Percentiles rank a stretch among this genome's conserved stretches.
Conservation (phyloP, 2,888 invertebrate genomes). For the Dinocampus coccinellae region DNA sequence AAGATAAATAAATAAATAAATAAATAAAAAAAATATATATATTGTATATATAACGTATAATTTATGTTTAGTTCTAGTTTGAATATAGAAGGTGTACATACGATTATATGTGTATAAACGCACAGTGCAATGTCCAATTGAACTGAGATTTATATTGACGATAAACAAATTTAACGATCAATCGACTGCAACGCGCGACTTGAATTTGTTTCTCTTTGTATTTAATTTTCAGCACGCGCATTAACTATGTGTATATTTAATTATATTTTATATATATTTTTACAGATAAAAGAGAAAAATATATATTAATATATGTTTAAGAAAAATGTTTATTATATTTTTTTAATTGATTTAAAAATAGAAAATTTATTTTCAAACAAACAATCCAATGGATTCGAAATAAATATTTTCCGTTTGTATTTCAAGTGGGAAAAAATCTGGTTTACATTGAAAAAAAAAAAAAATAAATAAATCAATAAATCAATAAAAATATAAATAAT, state of each 20-base stretch:
- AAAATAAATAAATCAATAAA: no score
- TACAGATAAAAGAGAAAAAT: not conserved
- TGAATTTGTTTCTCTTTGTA: conserved; percentile 3
- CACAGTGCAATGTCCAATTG: conserved; percentile 4
- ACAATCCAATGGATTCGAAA: not conserved
- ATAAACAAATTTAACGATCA: conserved; percentile 16
- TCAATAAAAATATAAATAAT: no score
- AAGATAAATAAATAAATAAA: no score
- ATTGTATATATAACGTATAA: no score
- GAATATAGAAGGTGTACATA: conserved; percentile 4
- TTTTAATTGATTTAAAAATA: not conserved
- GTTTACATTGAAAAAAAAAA: not conserved
- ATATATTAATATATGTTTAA: not conserved
- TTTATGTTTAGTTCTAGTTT: not conserved
- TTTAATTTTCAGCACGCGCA: not conserved
- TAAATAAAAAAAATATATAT: no score
- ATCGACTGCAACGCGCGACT: not conserved
- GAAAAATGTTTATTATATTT: not conserved
- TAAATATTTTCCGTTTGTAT: not conserved
- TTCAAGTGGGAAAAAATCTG: not conserved
- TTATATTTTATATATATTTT: no score
- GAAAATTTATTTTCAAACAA: not conserved
- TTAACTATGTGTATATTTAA: not conserved
- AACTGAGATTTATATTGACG: conserved; percentile 3
- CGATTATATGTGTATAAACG: not conserved